Percentiles rank a stretch among this genome's conserved stretches.
These are phyloP conservation scores for Bembecia ichneumoniformis DNA, from an alignment of 2,888 invertebrate species.

Conservation along the genomic window DNA sequence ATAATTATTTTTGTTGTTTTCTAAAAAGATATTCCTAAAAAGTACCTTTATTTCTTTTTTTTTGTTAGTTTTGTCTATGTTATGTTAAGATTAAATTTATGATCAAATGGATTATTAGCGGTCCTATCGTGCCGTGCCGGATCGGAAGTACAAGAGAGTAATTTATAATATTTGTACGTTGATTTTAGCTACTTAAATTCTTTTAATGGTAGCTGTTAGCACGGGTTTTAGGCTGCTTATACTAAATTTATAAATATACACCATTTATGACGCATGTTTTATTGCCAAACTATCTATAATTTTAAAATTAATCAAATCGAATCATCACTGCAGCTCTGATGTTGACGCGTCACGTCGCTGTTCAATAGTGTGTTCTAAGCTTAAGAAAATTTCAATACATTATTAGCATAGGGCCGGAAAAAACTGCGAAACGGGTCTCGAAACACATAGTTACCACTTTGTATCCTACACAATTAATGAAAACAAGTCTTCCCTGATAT, in stretches of 20 bases:
- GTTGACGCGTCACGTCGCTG: background rate
- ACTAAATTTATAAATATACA: slow-evolving; percentile 24
- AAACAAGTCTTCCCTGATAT: background rate
- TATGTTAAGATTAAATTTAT: slow-evolving; percentile 34
- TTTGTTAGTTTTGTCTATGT: slow-evolving; percentile 47
- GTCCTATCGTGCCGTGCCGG: slow-evolving; percentile 21
- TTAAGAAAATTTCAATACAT: no score
- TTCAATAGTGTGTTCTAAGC: slow-evolving; percentile 8
- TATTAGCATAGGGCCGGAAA: slow-evolving; percentile 26
- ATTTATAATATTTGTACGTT: slow-evolving; percentile 38
- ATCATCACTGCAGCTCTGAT: background rate
- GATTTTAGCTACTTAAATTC: slow-evolving; percentile 45
- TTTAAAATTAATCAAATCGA: background rate
- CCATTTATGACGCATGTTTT: slow-evolving; percentile 14
- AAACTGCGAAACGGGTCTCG: slow-evolving; percentile 55
- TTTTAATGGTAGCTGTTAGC: slow-evolving; percentile 38
- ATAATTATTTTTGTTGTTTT: slow-evolving; percentile 47
- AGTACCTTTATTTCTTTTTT: slow-evolving; percentile 49
- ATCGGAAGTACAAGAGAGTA: slow-evolving; percentile 48
- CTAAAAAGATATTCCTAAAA: slow-evolving; percentile 65
- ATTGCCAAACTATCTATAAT: slow-evolving; percentile 26
- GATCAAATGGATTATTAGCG: slow-evolving; percentile 30
- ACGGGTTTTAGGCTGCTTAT: slow-evolving; percentile 54
- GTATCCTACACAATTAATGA: slow-evolving; percentile 34
- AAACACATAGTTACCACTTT: slow-evolving; percentile 65